phyloP scores from a whole-genome alignment of 2,113 vertebrate genomes.

The Myotis yumanensis region DNA sequence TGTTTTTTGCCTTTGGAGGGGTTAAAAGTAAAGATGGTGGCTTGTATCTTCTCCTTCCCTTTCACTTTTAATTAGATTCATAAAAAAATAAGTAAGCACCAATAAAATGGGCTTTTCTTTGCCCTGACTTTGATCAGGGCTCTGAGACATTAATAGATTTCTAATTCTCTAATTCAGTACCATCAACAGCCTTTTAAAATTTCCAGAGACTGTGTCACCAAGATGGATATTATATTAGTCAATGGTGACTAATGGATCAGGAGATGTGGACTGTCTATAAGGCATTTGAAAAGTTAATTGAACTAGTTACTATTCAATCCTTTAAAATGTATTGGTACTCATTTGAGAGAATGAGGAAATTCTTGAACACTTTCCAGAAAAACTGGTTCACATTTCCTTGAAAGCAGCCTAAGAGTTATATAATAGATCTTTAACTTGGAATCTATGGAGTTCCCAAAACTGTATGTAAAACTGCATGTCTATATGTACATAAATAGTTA shows the following conservation, averaged over 20 bases:
- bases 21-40: background rate
- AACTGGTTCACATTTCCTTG: conserved; percentile 21
- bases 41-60: background rate
- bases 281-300: background rate
- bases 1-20: background rate
- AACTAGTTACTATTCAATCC: background rate
- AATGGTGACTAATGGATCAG: conserved; percentile 38
- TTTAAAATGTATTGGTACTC: background rate
- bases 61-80: conserved; percentile 33
- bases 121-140: background rate
- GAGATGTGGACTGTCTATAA: background rate
- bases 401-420: background rate
- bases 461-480: background rate
- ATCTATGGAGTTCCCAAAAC: background rate
- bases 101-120: conserved; percentile 24
- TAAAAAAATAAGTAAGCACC: background rate
- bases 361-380: conserved; percentile 38
- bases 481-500: background rate
- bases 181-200: conserved; percentile 20
- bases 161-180: background rate
- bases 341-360: conserved; percentile 16
- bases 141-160: conserved; percentile 7
- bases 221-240: background rate
- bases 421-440: background rate
- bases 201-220: background rate